Evolutionary conservation across 2,113 vertebrate species (phyloP), one percentile per base, ranked within the genome.

Genomic region (Anarrhichthys ocellatus): DNA sequence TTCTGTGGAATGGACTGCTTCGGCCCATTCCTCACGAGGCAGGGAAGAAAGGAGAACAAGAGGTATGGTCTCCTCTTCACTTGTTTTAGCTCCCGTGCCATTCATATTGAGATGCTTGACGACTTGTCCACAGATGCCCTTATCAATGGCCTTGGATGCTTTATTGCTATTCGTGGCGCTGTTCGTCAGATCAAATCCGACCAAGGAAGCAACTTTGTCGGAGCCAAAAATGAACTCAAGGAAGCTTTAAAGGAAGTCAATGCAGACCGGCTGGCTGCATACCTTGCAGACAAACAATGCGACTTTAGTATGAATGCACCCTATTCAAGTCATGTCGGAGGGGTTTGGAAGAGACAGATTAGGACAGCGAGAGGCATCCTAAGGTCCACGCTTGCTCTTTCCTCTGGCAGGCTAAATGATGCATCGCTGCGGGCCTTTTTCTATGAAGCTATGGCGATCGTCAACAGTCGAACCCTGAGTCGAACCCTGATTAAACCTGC

Each of bases 151-250:
- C 68, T 86, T 2, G 5, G 59, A 2, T 87, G 73, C 34, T 81
- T 84, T 13, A 78, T 84, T 6, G 50, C 71, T 2, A 68, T 86
- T 9, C 6, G 77, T 9, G 77, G 87, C 0, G 11, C 71, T 1
- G 73, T 88, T 0, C 9, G 63, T 34, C 27, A 87, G 11, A 84
- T 87, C 81, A 87, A 42, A 76, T 40, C 27, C 84, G 15, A 84
- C 85, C 81, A 87, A 42, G 81, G 90, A 10, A 87, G 14, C 14
- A 48, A 80, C 6, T 86, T 89, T 20, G 22, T 82, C 2, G 58
- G 84, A 56, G 82, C 73, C 0, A 87, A 67, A 56, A 87, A 89
- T 40, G 29, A 78, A 69, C 2, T 89, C 0, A 20, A 22, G 4
- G 67, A 70, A 38, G 76, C 68, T 22, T 22, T 87, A 2, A 81